Evolutionary conservation across 37 sponge, comb jelly and placozoan species (phyloP), one percentile per base, ranked within the genome.

Genomic region (Agelas oroides): DNA sequence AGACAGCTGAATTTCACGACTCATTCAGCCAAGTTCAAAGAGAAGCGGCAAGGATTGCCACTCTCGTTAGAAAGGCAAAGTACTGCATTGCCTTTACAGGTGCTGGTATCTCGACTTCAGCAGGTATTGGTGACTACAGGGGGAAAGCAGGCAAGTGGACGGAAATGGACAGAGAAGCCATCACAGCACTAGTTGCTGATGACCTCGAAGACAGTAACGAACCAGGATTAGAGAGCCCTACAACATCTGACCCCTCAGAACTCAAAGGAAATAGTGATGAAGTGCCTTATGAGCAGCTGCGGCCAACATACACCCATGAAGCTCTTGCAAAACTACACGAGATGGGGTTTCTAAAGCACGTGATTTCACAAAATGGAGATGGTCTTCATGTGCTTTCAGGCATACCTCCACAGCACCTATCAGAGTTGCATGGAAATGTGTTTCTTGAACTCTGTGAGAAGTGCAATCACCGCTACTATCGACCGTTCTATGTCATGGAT

Each of bases 281-380:
- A 56, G 94, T 93, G n/a, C 82, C 78, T 23, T 93, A 93, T 69
- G 94, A 93, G 57, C 34, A 68, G 21, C 76, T 93, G 52, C 60
- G 94, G 63, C 94, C 94, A 40, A 93, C 94, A 1, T 93, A 93
- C 90, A 90, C 94, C 6, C 94, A 93, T 77, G 94, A 93, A 70
- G 87, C 87, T 14, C 58, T 93, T 2, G 72, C 53, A 8, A 82
- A 88, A 38, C 87, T 93, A 54, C 27, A 86, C n/a, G 90, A 93
- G 53, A 24, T 83, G 87, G 94, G 84, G 0, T 68, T 89, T n/a
- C 14, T 93, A 28, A 89, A 89, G 38, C 79, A 93, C 68, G 69
- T 93, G 58, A 93, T 89, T 35, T 92, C 87, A 27, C 94, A 93
- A 71, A 93, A 93, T 72, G 87, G 94, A n/a, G 94, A 93, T 54